Percentiles rank a stretch among this genome's conserved stretches.
phyloP scores from a whole-genome alignment of 1,140 invertebrate genomes.

The Diabrotica undecimpunctata region DNA sequence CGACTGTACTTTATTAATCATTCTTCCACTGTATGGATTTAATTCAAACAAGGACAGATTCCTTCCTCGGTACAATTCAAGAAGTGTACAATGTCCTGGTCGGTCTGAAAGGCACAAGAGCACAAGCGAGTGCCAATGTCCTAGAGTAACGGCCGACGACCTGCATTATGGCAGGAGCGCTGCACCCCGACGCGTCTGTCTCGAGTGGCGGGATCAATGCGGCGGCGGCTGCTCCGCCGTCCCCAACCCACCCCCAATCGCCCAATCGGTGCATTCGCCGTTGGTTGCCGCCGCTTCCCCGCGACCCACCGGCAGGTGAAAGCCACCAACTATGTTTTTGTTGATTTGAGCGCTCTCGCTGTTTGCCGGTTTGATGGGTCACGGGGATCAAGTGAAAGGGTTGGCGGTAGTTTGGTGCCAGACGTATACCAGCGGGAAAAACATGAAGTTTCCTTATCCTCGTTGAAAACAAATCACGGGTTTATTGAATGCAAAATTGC shows the following conservation, averaged over 20 bases:
- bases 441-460: too few relatives aligned
- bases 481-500: too few relatives aligned
- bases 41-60: conserved; percentile 1
- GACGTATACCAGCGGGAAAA: too few relatives aligned
- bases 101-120: not conserved
- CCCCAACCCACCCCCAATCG: not conserved
- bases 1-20: too few relatives aligned
- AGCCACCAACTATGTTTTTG: conserved; percentile 1
- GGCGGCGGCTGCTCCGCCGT: not conserved
- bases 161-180: conserved; percentile 13
- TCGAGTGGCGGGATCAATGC: conserved; percentile 15
- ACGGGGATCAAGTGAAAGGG: not conserved
- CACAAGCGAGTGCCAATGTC: conserved; percentile 9
- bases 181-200: conserved; percentile 9
- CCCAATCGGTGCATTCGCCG: not conserved
- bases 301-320: conserved; percentile 5
- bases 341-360: not conserved
- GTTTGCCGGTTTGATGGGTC: conserved; percentile 5
- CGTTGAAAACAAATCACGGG: too few relatives aligned
- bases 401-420: not conserved
- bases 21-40: too few relatives aligned
- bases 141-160: conserved; percentile 12
- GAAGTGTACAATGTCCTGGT: not conserved
- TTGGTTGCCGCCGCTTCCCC: not conserved
- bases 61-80: conserved; percentile 10